A percentile compares a stretch with the other conserved stretches of the same genome.
Conservation (phyloP, 2,113 vertebrate species). For the Mormyrus lacerda region DNA sequence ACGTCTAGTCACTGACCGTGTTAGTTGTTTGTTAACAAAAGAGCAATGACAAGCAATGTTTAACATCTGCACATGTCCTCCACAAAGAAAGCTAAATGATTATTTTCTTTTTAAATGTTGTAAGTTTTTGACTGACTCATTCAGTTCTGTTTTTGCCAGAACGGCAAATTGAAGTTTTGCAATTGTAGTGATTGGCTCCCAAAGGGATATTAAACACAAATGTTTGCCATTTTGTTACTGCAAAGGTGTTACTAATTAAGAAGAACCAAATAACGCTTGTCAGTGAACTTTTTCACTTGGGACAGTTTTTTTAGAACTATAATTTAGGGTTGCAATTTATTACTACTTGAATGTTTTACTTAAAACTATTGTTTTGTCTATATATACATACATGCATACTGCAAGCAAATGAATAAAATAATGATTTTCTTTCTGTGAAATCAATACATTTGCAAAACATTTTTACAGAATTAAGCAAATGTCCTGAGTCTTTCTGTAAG, state of each 20-base stretch:
- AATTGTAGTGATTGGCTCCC: background rate
- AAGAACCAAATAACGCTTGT: background rate
- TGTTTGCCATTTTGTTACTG: background rate
- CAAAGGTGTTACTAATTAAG: background rate
- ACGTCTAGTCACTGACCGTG: background rate
- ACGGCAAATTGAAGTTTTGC: background rate
- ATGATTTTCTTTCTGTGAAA: background rate
- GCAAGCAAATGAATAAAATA: background rate
- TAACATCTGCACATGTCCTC: background rate
- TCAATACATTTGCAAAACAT: background rate
- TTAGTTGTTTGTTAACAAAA: background rate
- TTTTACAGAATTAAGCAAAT: no score
- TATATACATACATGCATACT: background rate
- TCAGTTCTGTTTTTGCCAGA: background rate
- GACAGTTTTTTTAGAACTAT: background rate
- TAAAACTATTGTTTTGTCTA: background rate
- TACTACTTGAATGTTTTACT: background rate
- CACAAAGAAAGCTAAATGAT: no score
- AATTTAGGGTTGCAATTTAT: background rate
- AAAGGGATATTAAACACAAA: background rate
- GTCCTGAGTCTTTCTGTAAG: no score
- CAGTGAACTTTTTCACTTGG: background rate
- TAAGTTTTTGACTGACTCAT: background rate
- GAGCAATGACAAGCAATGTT: background rate
- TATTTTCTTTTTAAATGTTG: background rate